These are phyloP conservation scores for Portevinia maculata DNA, from an alignment of 2,888 invertebrate genomes.

Conservation along the genomic window DNA sequence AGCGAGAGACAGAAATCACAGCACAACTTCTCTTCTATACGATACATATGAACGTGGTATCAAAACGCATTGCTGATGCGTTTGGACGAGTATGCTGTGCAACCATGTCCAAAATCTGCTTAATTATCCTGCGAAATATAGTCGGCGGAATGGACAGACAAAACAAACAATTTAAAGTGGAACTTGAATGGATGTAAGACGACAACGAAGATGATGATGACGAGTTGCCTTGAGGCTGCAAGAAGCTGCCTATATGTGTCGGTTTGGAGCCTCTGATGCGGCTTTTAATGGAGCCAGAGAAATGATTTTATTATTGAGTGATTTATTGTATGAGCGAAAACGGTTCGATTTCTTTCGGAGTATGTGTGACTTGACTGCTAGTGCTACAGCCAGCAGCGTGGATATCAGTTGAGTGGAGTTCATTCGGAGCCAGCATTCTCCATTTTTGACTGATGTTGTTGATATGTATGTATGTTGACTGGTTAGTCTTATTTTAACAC, in stretches of 20 bases:
- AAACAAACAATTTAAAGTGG: constrained; percentile 62
- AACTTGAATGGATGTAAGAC: constrained; percentile 35
- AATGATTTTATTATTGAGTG: constrained; percentile 68
- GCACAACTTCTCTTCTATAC: not conserved
- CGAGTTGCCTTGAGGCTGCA: constrained; percentile 13
- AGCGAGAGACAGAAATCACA: constrained; percentile 43
- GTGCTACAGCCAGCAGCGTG: not conserved
- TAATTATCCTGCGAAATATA: constrained; percentile 70
- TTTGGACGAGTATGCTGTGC: constrained; percentile 17
- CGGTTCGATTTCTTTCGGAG: constrained; percentile 36
- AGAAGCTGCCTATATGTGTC: constrained; percentile 12
- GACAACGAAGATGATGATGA: not conserved
- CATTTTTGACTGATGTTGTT: constrained; percentile 50
- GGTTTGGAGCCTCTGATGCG: constrained; percentile 37
- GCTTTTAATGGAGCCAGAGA: constrained; percentile 28
- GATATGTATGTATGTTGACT: constrained; percentile 51
- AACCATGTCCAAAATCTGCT: constrained; percentile 55
- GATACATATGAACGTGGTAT: constrained; percentile 43
- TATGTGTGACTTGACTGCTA: constrained; percentile 23
- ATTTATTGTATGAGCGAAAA: constrained; percentile 63
- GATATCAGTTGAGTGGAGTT: constrained; percentile 17
- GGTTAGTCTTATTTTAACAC: constrained; percentile 60
- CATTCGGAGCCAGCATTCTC: constrained; percentile 1
- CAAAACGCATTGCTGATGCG: not conserved
- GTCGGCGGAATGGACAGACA: constrained; percentile 31